Conservation (phyloP, 2,113 vertebrate genomes). For the Dinomys branickii region DNA sequence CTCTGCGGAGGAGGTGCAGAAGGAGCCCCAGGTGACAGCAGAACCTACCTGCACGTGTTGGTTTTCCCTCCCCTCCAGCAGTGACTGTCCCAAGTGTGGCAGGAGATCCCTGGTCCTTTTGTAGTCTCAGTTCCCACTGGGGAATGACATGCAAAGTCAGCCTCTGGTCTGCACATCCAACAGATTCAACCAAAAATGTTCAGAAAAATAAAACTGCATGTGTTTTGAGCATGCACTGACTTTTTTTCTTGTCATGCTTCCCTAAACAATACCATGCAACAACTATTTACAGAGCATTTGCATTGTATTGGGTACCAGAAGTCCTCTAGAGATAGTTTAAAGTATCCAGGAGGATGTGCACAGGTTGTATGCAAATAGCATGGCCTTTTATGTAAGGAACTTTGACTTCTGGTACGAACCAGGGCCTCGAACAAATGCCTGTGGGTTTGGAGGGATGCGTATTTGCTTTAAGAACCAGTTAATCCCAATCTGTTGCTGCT, state of each 20-base stretch:
- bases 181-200: background rate
- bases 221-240: no score
- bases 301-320: background rate
- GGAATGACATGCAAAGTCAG: no score
- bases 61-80: background rate
- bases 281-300: background rate
- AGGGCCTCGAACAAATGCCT: background rate
- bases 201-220: background rate
- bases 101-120: background rate
- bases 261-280: background rate
- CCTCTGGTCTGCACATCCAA: no score
- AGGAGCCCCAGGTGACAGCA: background rate
- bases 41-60: background rate
- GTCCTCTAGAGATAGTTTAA: background rate
- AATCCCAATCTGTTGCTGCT: background rate
- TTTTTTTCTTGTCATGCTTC: background rate
- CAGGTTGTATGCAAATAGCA: background rate
- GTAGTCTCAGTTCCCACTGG: background rate
- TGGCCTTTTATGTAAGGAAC: background rate
- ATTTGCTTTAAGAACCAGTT: background rate
- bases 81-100: fast-evolving
- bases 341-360: background rate
- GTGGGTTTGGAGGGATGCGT: background rate
- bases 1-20: background rate
- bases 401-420: background rate